These are phyloP conservation scores for Pelosia muscerda DNA, from an alignment of 2,888 invertebrate species.

Conservation along the genomic window DNA sequence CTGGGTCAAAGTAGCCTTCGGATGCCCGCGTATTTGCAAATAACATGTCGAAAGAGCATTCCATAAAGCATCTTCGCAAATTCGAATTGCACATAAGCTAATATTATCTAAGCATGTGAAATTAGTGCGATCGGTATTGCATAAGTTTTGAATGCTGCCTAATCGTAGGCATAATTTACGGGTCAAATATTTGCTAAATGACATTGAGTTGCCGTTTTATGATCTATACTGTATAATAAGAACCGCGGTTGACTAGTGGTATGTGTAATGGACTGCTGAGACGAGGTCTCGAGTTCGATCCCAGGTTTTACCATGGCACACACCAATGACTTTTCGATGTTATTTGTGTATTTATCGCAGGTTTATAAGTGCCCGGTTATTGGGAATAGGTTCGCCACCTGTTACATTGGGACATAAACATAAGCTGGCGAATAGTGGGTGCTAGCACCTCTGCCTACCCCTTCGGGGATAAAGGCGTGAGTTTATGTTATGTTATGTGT, in stretches of 20 bases:
- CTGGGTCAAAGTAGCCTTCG: background rate
- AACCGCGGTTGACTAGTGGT: background rate
- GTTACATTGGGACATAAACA: no score
- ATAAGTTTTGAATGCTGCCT: background rate
- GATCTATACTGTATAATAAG: background rate
- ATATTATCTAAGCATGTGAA: constrained; percentile 1
- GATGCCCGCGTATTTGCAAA: constrained; percentile 1
- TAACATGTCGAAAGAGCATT: background rate
- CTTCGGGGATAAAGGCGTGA: no score
- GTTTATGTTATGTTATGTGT: no score
- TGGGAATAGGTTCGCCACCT: no score
- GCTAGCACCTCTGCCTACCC: no score
- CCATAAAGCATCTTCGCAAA: background rate
- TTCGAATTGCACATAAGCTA: background rate
- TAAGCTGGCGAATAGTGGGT: no score
- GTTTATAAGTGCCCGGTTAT: no score
- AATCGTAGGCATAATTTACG: background rate
- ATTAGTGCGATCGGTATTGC: background rate
- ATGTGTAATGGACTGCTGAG: no score
- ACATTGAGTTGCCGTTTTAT: background rate
- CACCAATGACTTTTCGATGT: no score
- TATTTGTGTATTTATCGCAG: no score
- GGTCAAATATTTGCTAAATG: background rate
- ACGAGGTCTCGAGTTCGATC: no score
- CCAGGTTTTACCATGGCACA: no score